These are phyloP conservation scores for Caenorhabditis sp. DNA, from an alignment of 2,888 invertebrate species.

Conservation along the genomic window DNA sequence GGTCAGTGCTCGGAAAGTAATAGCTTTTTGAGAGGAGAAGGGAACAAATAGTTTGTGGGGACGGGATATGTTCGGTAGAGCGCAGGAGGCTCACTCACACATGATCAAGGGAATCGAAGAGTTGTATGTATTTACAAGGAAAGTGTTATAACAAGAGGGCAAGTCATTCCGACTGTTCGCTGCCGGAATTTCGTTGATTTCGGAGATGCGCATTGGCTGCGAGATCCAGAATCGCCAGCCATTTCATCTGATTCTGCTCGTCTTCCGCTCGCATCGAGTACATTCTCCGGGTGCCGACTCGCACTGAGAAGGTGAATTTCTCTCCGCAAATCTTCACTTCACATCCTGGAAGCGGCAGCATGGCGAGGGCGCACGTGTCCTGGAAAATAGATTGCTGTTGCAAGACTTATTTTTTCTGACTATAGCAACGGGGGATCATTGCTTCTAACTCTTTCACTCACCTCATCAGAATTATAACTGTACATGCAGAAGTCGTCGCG, in stretches of 20 bases:
- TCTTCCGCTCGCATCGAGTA: slow-evolving; percentile 75
- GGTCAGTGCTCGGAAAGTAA: not conserved
- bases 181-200: slow-evolving; percentile 50
- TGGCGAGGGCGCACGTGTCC: slow-evolving; percentile 78
- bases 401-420: too few relatives aligned
- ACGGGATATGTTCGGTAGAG: not conserved
- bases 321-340: slow-evolving; percentile 75
- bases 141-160: too few relatives aligned
- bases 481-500: slow-evolving; percentile 82
- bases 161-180: slow-evolving; percentile 42
- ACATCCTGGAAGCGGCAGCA: slow-evolving; percentile 82
- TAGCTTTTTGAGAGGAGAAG: too few relatives aligned
- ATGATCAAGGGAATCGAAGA: too few relatives aligned
- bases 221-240: slow-evolving; percentile 82
- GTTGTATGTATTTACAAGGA: slow-evolving; percentile 6
- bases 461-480: slow-evolving; percentile 77
- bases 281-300: slow-evolving; percentile 75
- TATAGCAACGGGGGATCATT: too few relatives aligned
- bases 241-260: slow-evolving; percentile 77
- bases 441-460: slow-evolving; percentile 36
- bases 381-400: too few relatives aligned
- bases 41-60: too few relatives aligned
- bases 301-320: slow-evolving; percentile 76
- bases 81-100: not conserved
- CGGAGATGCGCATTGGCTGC: slow-evolving; percentile 79